A percentile compares a stretch with the other conserved stretches of the same genome.
These are phyloP conservation scores for Heliconius hortense DNA, from an alignment of 2,888 invertebrate genomes.

Conservation along the genomic window DNA sequence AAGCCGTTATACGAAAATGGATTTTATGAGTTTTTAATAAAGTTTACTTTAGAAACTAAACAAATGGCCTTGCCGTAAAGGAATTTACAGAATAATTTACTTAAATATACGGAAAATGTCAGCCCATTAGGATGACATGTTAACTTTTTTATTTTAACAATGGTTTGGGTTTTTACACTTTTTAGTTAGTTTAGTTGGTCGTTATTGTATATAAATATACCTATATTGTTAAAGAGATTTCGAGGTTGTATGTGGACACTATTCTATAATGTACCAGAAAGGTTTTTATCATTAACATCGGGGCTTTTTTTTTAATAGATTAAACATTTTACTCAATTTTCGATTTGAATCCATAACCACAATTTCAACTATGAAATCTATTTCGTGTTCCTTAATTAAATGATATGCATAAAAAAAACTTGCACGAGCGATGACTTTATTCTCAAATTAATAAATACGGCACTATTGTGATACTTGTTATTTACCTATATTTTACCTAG, in stretches of 20 bases:
- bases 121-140: constrained; percentile 36
- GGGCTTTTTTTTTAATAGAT: too few relatives aligned
- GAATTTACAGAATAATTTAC: constrained; percentile 37
- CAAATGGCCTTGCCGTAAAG: constrained; percentile 17
- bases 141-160: constrained; percentile 25
- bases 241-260: too few relatives aligned
- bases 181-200: background rate
- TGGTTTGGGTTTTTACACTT: constrained; percentile 20
- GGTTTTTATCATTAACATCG: too few relatives aligned
- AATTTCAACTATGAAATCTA: background rate
- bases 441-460: background rate
- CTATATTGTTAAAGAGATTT: too few relatives aligned
- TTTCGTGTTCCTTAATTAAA: background rate
- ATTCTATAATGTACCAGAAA: too few relatives aligned
- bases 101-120: constrained; percentile 35
- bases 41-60: constrained; percentile 19
- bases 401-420: background rate
- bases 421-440: background rate
- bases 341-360: background rate
- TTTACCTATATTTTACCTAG: background rate
- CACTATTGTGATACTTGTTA: background rate
- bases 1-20: constrained; percentile 38
- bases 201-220: too few relatives aligned
- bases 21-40: constrained; percentile 24
- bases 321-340: background rate